Evolutionary conservation across 1,140 invertebrate genomes (phyloP), one percentile per base, ranked within the genome.

Genomic region (Zaprionus lachaisei): DNA sequence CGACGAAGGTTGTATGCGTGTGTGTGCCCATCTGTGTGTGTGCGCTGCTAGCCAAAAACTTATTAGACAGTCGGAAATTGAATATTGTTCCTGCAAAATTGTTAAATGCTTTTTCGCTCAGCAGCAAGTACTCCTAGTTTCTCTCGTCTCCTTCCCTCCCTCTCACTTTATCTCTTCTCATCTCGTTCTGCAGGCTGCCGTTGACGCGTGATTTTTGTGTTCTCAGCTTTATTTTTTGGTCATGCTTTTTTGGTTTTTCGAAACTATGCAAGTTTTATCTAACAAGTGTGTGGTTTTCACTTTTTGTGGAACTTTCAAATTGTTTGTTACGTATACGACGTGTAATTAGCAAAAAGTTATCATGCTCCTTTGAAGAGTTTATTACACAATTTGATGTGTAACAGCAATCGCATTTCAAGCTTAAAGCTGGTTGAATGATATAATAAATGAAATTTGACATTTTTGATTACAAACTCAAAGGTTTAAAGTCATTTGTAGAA

Each of bases 41-140:
- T 65, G 64, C 41, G 67, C 64, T 76, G 70, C 58, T 89, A 73
- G 81, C 84, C 84, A 79, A 89, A 87, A 87, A 87, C 84, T 87
- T 89, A 87, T 89, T 87, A 87, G 84, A 89, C 84, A 81, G 84
- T 84, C 84, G 84, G 84, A 87, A 87, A 87, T 87, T 87, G 84
- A 87, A 87, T 87, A 87, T 87, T 87, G 84, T 87, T 87, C 81
- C 81, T 83, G 81, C 56, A 79, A 81, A 87, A 89, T 79, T 70
- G 84, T 84, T 85, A 84, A 85, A 85, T 85, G 82, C 73, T 76
- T 76, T 76, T 79, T 81, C 67, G 72, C 74, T 54, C 34, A 28
- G 47, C 38, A 74, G 57, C 72, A 17, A 57, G 26, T 58, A 51
- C 1, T 17, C 67, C 49, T 65, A 51, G 41, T 68, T 51, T 61